Conservation (phyloP, 1,140 invertebrate species). For the Branchinecta lindahli region DNA sequence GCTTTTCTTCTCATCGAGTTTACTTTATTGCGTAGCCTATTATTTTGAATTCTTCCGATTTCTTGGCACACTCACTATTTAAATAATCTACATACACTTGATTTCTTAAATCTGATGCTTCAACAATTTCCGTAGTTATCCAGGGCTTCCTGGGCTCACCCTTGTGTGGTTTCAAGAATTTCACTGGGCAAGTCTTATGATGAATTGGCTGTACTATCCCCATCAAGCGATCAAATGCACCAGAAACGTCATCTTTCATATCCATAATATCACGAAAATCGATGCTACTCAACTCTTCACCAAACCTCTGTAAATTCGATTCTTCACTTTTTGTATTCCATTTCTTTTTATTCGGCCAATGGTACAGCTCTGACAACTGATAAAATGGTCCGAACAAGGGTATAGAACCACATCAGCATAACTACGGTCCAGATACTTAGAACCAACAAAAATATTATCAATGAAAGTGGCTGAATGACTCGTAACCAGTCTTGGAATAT, state of each 20-base stretch:
- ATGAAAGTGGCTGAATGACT: slow-evolving; percentile 8
- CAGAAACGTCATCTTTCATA: slow-evolving; percentile 8
- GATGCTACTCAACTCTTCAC: slow-evolving; percentile 5
- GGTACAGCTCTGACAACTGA: background rate
- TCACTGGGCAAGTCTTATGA: slow-evolving; percentile 5
- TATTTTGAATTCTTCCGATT: too few relatives aligned
- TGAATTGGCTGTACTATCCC: slow-evolving; percentile 4
- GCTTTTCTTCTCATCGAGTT: too few relatives aligned
- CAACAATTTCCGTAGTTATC: too few relatives aligned
- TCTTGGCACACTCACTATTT: too few relatives aligned
- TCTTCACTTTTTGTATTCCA: slow-evolving; percentile 6
- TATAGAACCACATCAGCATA: too few relatives aligned
- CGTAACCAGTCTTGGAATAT: background rate
- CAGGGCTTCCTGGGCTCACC: too few relatives aligned
- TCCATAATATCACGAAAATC: slow-evolving; percentile 2
- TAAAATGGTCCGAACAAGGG: slow-evolving; percentile 8
- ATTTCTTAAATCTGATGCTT: too few relatives aligned
- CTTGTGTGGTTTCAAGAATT: too few relatives aligned
- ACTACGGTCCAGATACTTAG: slow-evolving; percentile 8
- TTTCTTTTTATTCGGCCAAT: background rate
- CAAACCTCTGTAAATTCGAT: slow-evolving; percentile 1
- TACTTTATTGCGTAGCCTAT: too few relatives aligned
- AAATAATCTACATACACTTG: too few relatives aligned
- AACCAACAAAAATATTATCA: slow-evolving; percentile 2
- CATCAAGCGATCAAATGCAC: slow-evolving; percentile 5